These are phyloP conservation scores for Sorex araneus DNA, from an alignment of 2,113 vertebrate species.

Conservation along the genomic window DNA sequence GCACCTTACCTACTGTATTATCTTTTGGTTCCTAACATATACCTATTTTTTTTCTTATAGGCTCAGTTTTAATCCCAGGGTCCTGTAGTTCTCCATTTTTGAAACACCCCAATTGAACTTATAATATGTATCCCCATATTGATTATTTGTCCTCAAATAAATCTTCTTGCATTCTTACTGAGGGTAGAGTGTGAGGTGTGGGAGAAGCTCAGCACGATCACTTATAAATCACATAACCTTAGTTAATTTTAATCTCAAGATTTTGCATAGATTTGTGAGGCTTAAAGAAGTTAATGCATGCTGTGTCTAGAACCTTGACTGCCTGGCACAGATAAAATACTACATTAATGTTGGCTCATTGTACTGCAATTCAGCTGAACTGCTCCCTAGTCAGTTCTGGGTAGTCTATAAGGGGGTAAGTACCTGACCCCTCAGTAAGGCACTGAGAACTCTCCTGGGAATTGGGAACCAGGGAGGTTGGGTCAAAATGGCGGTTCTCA, in stretches of 20 bases:
- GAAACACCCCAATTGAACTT: no score
- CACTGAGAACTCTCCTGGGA: not conserved
- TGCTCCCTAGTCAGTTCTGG: not conserved
- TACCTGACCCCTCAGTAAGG: not conserved
- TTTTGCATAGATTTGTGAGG: not conserved
- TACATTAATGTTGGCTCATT: not conserved
- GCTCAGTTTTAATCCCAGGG: no score
- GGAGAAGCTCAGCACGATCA: no score
- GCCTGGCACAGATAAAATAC: not conserved
- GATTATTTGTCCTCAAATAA: no score
- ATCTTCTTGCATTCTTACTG: not conserved
- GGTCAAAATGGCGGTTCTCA: not conserved
- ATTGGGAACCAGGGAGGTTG: not conserved
- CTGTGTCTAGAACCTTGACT: not conserved
- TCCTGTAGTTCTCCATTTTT: no score
- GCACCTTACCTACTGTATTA: no score
- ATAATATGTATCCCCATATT: no score
- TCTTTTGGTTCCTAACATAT: no score
- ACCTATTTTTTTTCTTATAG: no score
- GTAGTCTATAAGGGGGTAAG: not conserved
- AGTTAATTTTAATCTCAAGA: conserved; percentile 9
- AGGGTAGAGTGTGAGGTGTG: not conserved
- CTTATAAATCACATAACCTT: no score
- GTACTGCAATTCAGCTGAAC: not conserved
- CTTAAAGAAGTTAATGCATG: not conserved